Evolutionary conservation across 2,113 vertebrate species (phyloP).

Genomic region (Hyperopisus bebe): DNA sequence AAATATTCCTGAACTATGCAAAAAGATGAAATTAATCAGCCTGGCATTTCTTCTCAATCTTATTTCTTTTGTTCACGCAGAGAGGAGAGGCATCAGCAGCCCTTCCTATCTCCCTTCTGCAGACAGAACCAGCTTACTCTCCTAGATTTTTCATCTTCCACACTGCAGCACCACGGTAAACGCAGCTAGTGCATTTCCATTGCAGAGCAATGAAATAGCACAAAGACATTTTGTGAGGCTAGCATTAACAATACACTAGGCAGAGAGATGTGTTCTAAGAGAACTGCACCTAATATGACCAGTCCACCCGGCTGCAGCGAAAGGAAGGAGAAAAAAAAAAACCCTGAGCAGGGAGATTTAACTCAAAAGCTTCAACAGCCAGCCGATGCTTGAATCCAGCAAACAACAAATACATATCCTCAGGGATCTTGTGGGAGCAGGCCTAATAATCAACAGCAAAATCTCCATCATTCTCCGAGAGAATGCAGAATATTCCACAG

Average conservation of each 20-base stretch:
- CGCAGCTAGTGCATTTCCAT: slow-evolving; percentile 6
- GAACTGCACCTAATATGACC: slow-evolving; percentile 8
- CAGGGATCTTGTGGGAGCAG: slow-evolving; percentile 67
- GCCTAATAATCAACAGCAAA: slow-evolving; percentile 83
- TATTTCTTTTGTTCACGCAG: slow-evolving; percentile 23
- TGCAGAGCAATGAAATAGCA: slow-evolving; percentile 8
- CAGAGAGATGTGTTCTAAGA: background rate
- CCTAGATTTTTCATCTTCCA: slow-evolving; percentile 15
- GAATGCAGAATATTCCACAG: slow-evolving; percentile 48
- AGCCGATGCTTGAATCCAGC: slow-evolving; percentile 61
- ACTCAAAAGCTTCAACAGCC: slow-evolving; percentile 56
- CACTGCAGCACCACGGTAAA: slow-evolving; percentile 6
- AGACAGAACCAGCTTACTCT: slow-evolving; percentile 14
- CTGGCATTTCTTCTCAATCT: slow-evolving; percentile 15
- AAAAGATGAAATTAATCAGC: background rate
- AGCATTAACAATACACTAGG: background rate
- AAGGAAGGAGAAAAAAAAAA: slow-evolving; percentile 15
- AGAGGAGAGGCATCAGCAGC: background rate
- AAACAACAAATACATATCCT: slow-evolving; percentile 68
- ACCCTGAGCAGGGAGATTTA: slow-evolving; percentile 39
- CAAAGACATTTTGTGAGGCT: background rate
- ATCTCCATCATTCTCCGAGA: slow-evolving; percentile 68
- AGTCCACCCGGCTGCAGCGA: slow-evolving; percentile 20
- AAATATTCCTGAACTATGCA: slow-evolving; percentile 4
- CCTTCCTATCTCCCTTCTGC: slow-evolving; percentile 20